These are phyloP conservation scores for Sebastes schlegelii DNA, from an alignment of 2,113 vertebrate species.

Conservation along the genomic window DNA sequence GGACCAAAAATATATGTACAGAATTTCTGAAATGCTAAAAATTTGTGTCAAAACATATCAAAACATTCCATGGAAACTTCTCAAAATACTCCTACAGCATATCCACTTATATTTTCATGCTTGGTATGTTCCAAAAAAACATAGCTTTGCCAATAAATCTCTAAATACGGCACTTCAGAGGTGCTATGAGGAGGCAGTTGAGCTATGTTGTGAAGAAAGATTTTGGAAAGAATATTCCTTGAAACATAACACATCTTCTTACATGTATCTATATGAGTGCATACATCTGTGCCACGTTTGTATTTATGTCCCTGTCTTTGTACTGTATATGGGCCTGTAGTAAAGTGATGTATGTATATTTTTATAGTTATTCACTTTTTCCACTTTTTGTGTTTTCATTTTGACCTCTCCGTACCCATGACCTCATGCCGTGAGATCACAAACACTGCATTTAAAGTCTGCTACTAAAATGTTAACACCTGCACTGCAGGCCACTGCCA, in stretches of 20 bases:
- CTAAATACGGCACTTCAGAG: not conserved
- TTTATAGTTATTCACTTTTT: conserved; percentile 22
- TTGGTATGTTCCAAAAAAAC: not conserved
- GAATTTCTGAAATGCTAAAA: not conserved
- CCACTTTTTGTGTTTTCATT: conserved; percentile 22
- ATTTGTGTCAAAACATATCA: not conserved
- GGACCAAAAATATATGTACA: not conserved
- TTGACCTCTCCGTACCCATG: conserved; percentile 47
- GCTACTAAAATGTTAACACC: conserved; percentile 59
- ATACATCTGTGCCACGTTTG: not conserved
- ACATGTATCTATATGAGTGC: not conserved
- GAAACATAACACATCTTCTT: not conserved
- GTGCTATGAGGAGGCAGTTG: not conserved
- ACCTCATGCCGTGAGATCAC: conserved; percentile 70
- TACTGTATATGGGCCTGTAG: not conserved
- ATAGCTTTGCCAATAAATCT: not conserved
- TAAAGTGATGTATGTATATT: conserved; percentile 6
- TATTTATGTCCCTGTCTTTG: not conserved
- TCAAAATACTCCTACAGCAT: not conserved
- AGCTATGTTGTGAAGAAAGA: not conserved
- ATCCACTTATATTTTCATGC: not conserved
- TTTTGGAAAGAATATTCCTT: not conserved
- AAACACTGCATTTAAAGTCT: conserved; percentile 50
- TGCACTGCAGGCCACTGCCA: conserved; percentile 42
- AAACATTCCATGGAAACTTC: not conserved